phyloP scores from a whole-genome alignment of 1,140 invertebrate species.

The Agrypnia vestita region DNA sequence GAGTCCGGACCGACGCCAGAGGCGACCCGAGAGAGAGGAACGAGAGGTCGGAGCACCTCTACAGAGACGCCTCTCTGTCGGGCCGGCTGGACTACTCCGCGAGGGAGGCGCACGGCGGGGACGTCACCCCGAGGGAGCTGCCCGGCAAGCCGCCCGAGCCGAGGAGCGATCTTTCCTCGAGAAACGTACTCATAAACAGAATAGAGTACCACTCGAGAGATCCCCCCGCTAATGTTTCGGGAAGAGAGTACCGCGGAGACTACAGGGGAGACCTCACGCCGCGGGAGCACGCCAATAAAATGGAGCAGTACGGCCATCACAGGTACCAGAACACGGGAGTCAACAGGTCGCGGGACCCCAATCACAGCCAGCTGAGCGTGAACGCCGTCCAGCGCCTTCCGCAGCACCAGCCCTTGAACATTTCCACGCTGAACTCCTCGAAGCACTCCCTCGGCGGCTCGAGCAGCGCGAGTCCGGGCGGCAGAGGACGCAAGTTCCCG shows the following conservation, averaged over 20 bases:
- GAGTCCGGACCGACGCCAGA: constrained; percentile 49
- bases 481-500: constrained; percentile 65
- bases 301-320: constrained; percentile 54
- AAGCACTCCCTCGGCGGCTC: constrained; percentile 83
- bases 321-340: constrained; percentile 59
- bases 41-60: constrained; percentile 35
- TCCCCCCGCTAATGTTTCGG: constrained; percentile 26
- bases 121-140: constrained; percentile 42
- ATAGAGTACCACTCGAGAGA: constrained; percentile 50
- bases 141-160: constrained; percentile 24
- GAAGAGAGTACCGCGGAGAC: constrained; percentile 32
- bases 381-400: constrained; percentile 68
- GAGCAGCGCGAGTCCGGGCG: constrained; percentile 72
- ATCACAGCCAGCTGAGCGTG: constrained; percentile 68
- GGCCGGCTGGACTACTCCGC: constrained; percentile 40
- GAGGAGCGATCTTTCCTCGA: constrained; percentile 44
- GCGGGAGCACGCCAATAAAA: constrained; percentile 39
- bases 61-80: constrained; percentile 44
- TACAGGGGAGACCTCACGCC: constrained; percentile 48
- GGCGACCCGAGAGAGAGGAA: constrained; percentile 46
- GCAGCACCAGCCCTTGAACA: constrained; percentile 77
- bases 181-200: constrained; percentile 47
- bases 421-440: constrained; percentile 79
- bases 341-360: constrained; percentile 65
- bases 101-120: constrained; percentile 43